Conservation (phyloP, 2,888 invertebrate genomes). For the Muschampia staudingeri region DNA sequence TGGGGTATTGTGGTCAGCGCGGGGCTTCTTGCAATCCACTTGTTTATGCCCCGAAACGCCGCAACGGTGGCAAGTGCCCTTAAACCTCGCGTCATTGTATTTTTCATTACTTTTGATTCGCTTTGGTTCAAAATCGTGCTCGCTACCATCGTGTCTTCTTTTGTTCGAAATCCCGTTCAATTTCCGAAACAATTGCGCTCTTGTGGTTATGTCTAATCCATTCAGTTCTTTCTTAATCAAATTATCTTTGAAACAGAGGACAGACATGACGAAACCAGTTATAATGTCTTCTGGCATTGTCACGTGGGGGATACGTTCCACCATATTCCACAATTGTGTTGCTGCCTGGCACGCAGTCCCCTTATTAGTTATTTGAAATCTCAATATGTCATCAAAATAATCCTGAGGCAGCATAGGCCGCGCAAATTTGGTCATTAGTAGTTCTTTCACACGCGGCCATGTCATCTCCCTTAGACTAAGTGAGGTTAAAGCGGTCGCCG, state of each 20-base stretch:
- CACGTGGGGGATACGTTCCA: conserved; percentile 48
- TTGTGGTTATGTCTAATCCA: background rate
- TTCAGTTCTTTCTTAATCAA: background rate
- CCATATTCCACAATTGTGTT: conserved; percentile 49
- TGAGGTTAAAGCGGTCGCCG: background rate
- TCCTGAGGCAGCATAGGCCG: background rate
- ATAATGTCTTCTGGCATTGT: background rate
- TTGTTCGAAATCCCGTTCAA: background rate
- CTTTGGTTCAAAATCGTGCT: background rate
- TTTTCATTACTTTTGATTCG: background rate
- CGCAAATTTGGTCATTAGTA: conserved; percentile 27
- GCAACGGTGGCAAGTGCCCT: background rate
- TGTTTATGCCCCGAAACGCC: background rate
- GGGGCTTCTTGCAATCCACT: background rate
- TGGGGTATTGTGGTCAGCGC: background rate
- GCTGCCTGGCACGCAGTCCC: background rate
- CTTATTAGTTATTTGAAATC: background rate
- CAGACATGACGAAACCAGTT: background rate
- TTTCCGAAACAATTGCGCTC: background rate
- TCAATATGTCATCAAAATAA: conserved; percentile 10
- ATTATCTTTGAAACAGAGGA: background rate
- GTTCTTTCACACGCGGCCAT: conserved; percentile 59
- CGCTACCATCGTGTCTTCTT: background rate
- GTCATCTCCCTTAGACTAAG: conserved; percentile 30
- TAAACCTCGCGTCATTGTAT: background rate